A percentile compares a stretch with the other conserved stretches of the same genome.
phyloP scores from a whole-genome alignment of 1,140 invertebrate genomes.

The Frieseomelitta varia region DNA sequence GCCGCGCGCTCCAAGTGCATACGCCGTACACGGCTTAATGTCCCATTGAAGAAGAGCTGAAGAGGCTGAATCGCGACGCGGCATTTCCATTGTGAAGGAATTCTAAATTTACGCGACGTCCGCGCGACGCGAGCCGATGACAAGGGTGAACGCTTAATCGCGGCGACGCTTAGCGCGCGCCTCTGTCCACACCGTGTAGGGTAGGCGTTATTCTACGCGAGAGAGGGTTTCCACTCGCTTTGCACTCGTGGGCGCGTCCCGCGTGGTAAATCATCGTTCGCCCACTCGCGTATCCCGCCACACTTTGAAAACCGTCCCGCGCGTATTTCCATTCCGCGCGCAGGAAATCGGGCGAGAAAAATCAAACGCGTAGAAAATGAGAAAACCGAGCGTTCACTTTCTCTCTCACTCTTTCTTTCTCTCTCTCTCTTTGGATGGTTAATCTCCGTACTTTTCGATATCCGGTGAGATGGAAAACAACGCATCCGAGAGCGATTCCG shows the following conservation, averaged over 20 bases:
- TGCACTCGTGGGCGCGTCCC: neutral
- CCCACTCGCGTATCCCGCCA: neutral
- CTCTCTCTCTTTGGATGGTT: neutral
- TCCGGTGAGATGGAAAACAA: slow-evolving; percentile 19
- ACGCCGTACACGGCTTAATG: neutral
- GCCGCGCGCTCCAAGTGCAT: no score
- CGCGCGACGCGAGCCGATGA: slow-evolving; percentile 7
- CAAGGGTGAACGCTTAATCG: slow-evolving; percentile 35
- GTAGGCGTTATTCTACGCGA: slow-evolving; percentile 23
- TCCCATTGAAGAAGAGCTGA: neutral
- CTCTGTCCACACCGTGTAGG: neutral
- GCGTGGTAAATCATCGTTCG: neutral
- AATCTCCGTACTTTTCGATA: slow-evolving; percentile 2
- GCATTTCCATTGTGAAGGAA: slow-evolving; percentile 5
- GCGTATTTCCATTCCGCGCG: neutral
- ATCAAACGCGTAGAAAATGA: neutral
- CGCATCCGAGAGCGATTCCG: neutral
- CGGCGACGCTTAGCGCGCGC: neutral
- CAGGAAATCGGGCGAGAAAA: neutral
- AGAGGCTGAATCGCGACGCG: slow-evolving; percentile 10
- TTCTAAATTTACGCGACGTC: slow-evolving; percentile 29
- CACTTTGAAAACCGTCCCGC: neutral
- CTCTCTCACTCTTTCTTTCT: neutral
- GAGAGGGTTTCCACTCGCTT: neutral
- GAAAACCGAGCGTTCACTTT: neutral